These are phyloP conservation scores for Microcebus griseorufus DNA, from an alignment of 2,113 vertebrate species.

Conservation along the genomic window DNA sequence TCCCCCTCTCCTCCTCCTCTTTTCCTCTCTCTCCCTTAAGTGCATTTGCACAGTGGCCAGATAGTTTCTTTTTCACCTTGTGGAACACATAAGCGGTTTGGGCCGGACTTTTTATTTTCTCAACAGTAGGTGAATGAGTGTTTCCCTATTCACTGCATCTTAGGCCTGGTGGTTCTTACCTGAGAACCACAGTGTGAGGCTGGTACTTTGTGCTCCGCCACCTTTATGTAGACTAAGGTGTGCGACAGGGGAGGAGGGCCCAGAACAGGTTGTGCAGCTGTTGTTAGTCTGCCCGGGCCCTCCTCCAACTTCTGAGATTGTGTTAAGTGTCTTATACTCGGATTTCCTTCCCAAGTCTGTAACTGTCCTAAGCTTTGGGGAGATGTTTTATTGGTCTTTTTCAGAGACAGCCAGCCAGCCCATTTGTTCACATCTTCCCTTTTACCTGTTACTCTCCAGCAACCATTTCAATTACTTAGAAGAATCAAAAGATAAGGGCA, in stretches of 20 bases:
- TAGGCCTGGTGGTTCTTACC: neutral
- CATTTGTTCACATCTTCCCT: neutral
- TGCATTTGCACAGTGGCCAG: neutral
- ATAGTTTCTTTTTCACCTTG: neutral
- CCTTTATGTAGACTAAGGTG: neutral
- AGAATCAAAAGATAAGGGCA: neutral
- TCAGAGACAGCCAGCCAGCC: neutral
- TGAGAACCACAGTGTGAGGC: neutral
- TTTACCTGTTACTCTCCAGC: neutral
- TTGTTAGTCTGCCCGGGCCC: neutral
- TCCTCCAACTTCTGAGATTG: neutral
- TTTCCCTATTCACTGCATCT: neutral
- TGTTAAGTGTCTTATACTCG: neutral
- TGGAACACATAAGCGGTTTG: neutral
- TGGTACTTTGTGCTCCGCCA: neutral
- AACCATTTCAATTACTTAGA: neutral
- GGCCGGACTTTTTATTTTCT: neutral
- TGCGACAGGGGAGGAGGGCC: neutral
- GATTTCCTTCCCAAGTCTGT: neutral
- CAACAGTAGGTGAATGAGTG: neutral
- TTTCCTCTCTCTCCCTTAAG: neutral
- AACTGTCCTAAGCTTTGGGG: neutral
- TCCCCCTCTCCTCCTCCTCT: neutral
- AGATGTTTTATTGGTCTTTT: neutral
- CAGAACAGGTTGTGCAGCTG: accelerated